Base-by-base conservation (phyloP, 2,113 vertebrate genomes). In the Apteryx owenii region DNA sequence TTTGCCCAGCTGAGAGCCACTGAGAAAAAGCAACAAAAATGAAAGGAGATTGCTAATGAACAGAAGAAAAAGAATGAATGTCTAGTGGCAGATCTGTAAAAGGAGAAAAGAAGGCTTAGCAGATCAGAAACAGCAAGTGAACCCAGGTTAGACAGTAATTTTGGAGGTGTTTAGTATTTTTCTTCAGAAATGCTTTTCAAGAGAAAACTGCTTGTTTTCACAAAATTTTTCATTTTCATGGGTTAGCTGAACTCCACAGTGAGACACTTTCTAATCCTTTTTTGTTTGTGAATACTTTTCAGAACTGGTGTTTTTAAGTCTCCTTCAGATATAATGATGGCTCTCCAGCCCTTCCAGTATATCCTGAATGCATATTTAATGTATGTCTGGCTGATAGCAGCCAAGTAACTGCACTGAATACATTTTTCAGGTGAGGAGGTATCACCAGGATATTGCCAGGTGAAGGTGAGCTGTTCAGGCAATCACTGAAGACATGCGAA, bases 381-480 rank as follows among this genome's bases (percentile, higher is more conserved):
- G 20, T 31, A 61, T 80, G 28, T 28, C 62, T 81, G 58, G 26
- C 66, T 75, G 46, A 60, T 58, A 38, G 60, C 66, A 72, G 73
- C 50, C 40, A 54, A 82, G 23, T 40, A 56, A 79, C 31, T 33
- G 33, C 0, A 3, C 60, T 38, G 66, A 92, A 62, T 26, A 48
- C 44, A 21, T 77, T 88, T 92, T 76, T 44, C 68, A 81, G 62
- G 12, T 1, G 2, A 78, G 68, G 61, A 83, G 9, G 28, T 56
- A 36, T 61, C 83, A 36, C 38, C 61, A 14, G 60, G 73, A 36
- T 87, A 66, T 72, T 83, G 31, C 7, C 84, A 93, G 91, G 94
- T 95, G 88, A 90, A 93, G 95, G 93, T 90, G 93, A 94, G 70
- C 26, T 15, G 69, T 90, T 94, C 93, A 92, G 69, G 65, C 78